Conservation (phyloP, 2,797 vertebrate species). For the Novumbra hubbsi region DNA sequence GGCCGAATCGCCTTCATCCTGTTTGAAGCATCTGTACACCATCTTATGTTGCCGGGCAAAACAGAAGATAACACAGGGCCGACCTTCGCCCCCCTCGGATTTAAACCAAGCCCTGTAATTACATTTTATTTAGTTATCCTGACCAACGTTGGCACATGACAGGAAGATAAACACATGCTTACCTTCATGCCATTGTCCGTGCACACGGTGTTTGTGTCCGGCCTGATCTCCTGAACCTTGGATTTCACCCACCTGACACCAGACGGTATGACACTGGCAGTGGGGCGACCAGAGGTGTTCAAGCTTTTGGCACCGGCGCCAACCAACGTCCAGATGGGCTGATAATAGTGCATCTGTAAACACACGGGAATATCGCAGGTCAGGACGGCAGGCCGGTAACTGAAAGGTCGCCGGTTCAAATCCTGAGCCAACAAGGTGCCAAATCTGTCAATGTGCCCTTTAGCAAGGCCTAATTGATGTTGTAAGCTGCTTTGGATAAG, state of each 20-base stretch:
- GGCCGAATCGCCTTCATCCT: neutral
- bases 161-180: constrained; percentile 32
- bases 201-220: constrained; percentile 82
- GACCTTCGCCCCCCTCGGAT: neutral
- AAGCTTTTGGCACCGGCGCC: constrained; percentile 90
- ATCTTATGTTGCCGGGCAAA: neutral
- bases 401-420: neutral
- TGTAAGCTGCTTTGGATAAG: no score
- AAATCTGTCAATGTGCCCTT: no score
- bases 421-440: neutral
- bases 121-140: neutral
- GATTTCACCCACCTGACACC: constrained; percentile 92
- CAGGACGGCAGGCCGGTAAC: neutral
- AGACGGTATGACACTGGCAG: constrained; percentile 80
- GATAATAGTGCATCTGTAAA: constrained; percentile 92
- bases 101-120: neutral
- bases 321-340: constrained; percentile 95
- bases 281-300: constrained; percentile 77
- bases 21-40: neutral
- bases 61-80: neutral
- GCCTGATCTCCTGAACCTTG: constrained; percentile 82
- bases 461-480: no score
- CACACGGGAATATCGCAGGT: neutral
- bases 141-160: neutral
- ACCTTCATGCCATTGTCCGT: constrained; percentile 83